Percentiles rank a stretch among this genome's conserved stretches.
These are phyloP conservation scores for Agrilus mali DNA, from an alignment of 2,888 invertebrate genomes.

Conservation along the genomic window DNA sequence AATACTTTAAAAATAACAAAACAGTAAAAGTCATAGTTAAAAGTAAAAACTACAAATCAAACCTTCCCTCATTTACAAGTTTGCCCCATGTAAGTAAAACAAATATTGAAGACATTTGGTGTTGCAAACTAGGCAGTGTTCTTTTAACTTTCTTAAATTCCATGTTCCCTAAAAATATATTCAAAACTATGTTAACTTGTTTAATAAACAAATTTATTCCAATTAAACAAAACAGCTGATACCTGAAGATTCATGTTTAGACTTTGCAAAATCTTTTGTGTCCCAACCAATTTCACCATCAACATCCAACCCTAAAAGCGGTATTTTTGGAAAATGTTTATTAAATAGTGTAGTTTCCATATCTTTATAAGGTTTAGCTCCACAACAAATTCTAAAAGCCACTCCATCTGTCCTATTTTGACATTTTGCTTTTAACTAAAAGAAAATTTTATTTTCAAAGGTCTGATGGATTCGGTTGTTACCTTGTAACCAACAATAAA, in stretches of 20 bases:
- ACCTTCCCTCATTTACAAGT: too few relatives aligned
- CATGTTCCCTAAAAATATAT: not conserved
- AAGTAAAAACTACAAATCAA: too few relatives aligned
- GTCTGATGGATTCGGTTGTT: too few relatives aligned
- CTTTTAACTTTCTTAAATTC: not conserved
- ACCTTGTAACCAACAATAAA: too few relatives aligned
- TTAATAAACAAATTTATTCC: not conserved
- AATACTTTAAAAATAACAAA: too few relatives aligned
- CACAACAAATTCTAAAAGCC: slow-evolving; percentile 1
- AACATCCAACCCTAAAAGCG: not conserved
- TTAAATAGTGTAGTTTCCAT: not conserved
- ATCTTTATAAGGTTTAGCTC: not conserved
- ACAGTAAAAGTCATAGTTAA: too few relatives aligned
- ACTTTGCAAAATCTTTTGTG: not conserved
- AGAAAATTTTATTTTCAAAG: not conserved
- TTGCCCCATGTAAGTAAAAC: slow-evolving; percentile 1
- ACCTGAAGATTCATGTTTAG: not conserved
- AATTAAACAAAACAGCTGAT: too few relatives aligned
- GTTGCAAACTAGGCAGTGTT: not conserved
- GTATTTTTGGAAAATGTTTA: not conserved
- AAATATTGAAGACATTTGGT: not conserved
- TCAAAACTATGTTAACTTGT: too few relatives aligned
- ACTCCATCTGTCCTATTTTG: not conserved
- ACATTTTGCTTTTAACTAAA: not conserved
- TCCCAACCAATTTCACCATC: slow-evolving; percentile 1